Evolutionary conservation across 2,113 vertebrate species (phyloP).

Genomic region (Calyptommatus sinebrachiatus): DNA sequence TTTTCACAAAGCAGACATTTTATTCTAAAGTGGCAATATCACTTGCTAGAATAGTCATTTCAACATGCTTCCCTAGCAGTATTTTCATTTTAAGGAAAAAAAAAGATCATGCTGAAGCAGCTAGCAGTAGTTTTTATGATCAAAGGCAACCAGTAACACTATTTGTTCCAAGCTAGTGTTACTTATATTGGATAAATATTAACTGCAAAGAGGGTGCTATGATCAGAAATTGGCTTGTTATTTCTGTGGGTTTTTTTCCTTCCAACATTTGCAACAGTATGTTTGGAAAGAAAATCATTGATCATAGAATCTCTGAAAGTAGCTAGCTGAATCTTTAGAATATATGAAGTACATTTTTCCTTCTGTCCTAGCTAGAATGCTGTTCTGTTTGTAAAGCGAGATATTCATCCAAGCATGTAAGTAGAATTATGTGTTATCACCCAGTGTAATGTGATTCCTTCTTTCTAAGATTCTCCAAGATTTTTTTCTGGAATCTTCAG

Average conservation of each 20-base stretch:
- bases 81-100: background rate
- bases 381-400: no score
- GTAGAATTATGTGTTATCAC: no score
- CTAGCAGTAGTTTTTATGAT: conserved; percentile 1
- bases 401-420: no score
- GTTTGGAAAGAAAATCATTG: background rate
- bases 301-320: background rate
- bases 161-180: conserved; percentile 7
- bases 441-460: no score
- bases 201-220: background rate
- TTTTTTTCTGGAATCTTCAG: no score
- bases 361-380: no score
- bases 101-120: background rate
- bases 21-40: background rate
- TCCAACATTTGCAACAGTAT: background rate
- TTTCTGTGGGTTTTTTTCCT: conserved; percentile 5
- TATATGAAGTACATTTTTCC: background rate
- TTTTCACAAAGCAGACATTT: conserved; percentile 13
- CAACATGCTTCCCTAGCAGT: conserved; percentile 7
- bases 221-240: background rate
- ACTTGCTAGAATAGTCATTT: conserved; percentile 4
- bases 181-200: background rate
- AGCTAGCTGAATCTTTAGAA: background rate
- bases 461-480: no score
- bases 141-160: background rate